Evolutionary conservation across 2,113 vertebrate genomes (phyloP).

Genomic region (Phyllostomus discolor): DNA sequence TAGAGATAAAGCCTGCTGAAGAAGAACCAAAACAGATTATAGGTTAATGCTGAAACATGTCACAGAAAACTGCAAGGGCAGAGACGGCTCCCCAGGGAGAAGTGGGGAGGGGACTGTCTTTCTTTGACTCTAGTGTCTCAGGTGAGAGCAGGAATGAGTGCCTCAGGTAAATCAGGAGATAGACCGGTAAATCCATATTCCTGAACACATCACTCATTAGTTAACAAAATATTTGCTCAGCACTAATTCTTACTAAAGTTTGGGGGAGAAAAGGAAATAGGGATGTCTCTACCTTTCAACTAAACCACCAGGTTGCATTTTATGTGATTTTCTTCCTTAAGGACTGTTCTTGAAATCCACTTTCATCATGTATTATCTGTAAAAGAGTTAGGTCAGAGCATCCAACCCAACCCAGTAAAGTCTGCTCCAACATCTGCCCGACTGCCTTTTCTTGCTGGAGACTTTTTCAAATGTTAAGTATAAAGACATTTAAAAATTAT

Average conservation of each 20-base stretch:
- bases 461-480: neutral
- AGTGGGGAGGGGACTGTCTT: neutral
- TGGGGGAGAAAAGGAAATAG: neutral
- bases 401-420: neutral
- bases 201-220: neutral
- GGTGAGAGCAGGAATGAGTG: neutral
- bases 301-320: neutral
- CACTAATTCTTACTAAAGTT: neutral
- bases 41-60: neutral
- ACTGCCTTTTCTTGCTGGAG: conserved; percentile 28
- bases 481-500: conserved; percentile 40
- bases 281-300: neutral
- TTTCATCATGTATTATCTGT: neutral
- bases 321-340: neutral
- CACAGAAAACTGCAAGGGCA: neutral
- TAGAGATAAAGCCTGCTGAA: neutral
- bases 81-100: neutral
- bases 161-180: neutral
- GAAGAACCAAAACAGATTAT: neutral
- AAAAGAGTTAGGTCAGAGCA: neutral
- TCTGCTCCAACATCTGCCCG: neutral
- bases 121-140: neutral
- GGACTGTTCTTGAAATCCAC: neutral
- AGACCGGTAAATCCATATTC: neutral
- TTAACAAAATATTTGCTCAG: neutral